These are phyloP conservation scores for Odontothrips loti DNA, from an alignment of 2,888 invertebrate species.

Conservation along the genomic window DNA sequence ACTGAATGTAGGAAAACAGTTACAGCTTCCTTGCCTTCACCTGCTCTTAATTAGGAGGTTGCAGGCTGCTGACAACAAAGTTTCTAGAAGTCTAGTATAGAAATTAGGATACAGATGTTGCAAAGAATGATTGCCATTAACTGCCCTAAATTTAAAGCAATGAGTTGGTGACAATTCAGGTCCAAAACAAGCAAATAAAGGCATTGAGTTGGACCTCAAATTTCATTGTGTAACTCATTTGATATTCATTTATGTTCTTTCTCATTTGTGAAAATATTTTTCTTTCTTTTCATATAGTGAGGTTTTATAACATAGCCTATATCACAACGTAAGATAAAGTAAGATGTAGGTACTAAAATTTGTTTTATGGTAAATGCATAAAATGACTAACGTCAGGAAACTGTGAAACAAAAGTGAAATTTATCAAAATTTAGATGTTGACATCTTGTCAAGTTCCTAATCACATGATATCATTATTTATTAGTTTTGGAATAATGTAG, in stretches of 20 bases:
- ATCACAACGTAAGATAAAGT: slow-evolving; percentile 23
- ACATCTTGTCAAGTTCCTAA: slow-evolving; percentile 20
- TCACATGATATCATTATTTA: slow-evolving; percentile 23
- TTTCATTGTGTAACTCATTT: slow-evolving; percentile 25
- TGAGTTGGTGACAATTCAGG: slow-evolving; percentile 26
- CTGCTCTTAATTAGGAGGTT: background rate
- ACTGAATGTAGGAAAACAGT: slow-evolving; percentile 3
- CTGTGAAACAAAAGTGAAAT: slow-evolving; percentile 25
- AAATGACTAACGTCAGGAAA: slow-evolving; percentile 25
- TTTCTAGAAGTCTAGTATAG: slow-evolving; percentile 25
- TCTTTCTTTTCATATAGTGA: slow-evolving; percentile 23
- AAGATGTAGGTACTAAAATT: slow-evolving; percentile 27
- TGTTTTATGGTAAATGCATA: slow-evolving; percentile 25
- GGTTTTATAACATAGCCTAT: slow-evolving; percentile 26
- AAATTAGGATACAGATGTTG: slow-evolving; percentile 19
- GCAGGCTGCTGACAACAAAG: background rate
- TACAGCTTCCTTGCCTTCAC: slow-evolving; percentile 4
- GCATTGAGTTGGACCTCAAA: slow-evolving; percentile 22
- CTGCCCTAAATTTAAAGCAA: slow-evolving; percentile 23
- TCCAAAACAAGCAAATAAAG: background rate
- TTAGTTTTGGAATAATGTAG: slow-evolving; percentile 27
- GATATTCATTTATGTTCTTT: slow-evolving; percentile 20
- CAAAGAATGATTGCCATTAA: slow-evolving; percentile 26
- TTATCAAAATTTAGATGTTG: slow-evolving; percentile 25
- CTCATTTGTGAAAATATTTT: slow-evolving; percentile 16